Conservation (phyloP, 2,888 invertebrate genomes). For the Tholera decimalis region DNA sequence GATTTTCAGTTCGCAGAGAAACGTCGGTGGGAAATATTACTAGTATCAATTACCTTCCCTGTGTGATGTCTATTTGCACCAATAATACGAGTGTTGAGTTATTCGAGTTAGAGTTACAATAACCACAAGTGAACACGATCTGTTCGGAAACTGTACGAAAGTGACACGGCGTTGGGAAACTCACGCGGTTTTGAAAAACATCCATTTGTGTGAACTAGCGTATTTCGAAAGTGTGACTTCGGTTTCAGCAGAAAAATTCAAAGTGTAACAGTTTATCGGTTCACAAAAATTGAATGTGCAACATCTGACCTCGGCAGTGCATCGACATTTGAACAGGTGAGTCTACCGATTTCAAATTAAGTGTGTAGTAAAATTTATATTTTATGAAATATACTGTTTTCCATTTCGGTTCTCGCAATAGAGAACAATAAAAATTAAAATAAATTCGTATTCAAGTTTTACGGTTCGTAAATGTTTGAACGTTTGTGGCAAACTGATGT, state of each 20-base stretch:
- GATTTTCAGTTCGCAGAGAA: constrained; percentile 86
- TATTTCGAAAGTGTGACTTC: constrained; percentile 75
- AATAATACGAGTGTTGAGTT: constrained; percentile 83
- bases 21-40: constrained; percentile 81
- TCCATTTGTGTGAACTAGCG: constrained; percentile 74
- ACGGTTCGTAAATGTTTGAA: constrained; percentile 38
- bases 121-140: constrained; percentile 90
- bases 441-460: constrained; percentile 29
- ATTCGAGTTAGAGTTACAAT: constrained; percentile 83
- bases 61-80: constrained; percentile 84
- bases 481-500: constrained; percentile 40
- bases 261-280: constrained; percentile 69
- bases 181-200: constrained; percentile 85
- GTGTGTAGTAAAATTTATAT: constrained; percentile 39
- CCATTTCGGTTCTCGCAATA: constrained; percentile 20
- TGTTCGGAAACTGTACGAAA: constrained; percentile 84
- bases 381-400: constrained; percentile 32
- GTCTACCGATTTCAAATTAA: constrained; percentile 38
- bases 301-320: constrained; percentile 46
- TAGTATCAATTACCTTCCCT: constrained; percentile 87
- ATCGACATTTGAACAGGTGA: constrained; percentile 67
- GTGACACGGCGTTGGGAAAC: constrained; percentile 87
- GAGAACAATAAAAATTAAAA: constrained; percentile 39
- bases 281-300: constrained; percentile 59
- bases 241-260: constrained; percentile 64